These are phyloP conservation scores for Psittacula derbiana DNA, from an alignment of 2,797 vertebrate species.

Conservation along the genomic window DNA sequence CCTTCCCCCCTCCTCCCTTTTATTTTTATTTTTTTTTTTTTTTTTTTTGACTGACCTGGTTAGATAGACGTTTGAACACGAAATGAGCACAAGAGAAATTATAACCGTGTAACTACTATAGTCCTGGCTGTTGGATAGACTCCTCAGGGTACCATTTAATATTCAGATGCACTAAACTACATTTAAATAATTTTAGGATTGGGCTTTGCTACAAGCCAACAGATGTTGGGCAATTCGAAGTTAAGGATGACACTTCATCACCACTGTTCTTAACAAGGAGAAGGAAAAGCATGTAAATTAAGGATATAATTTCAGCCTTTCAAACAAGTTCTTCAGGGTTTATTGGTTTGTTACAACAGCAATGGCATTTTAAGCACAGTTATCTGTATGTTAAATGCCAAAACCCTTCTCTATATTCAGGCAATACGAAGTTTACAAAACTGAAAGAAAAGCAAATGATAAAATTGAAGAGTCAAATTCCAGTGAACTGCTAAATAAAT, in stretches of 20 bases:
- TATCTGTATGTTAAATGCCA: neutral
- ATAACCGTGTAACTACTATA: neutral
- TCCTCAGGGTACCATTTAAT: neutral
- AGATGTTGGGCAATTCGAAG: conserved; percentile 24
- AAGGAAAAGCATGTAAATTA: conserved; percentile 6
- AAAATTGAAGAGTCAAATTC: neutral
- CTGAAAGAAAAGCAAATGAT: neutral
- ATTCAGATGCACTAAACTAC: neutral
- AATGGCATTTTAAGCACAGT: conserved; percentile 30
- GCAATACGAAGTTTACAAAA: neutral
- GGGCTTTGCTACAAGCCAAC: neutral
- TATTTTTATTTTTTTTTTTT: too few species aligned
- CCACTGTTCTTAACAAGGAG: neutral
- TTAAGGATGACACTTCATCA: conserved; percentile 19
- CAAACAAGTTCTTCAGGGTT: neutral
- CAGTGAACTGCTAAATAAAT: conserved; percentile 23
- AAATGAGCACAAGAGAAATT: neutral
- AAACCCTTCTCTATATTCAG: neutral
- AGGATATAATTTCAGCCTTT: conserved; percentile 13
- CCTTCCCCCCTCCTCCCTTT: fast-evolving
- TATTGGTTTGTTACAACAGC: neutral
- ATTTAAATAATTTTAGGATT: neutral
- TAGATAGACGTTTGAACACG: neutral
- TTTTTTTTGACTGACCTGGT: neutral
- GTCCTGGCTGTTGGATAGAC: neutral